Evolutionary conservation across 2,797 vertebrate genomes (phyloP).

Genomic region (Alectoris magna): DNA sequence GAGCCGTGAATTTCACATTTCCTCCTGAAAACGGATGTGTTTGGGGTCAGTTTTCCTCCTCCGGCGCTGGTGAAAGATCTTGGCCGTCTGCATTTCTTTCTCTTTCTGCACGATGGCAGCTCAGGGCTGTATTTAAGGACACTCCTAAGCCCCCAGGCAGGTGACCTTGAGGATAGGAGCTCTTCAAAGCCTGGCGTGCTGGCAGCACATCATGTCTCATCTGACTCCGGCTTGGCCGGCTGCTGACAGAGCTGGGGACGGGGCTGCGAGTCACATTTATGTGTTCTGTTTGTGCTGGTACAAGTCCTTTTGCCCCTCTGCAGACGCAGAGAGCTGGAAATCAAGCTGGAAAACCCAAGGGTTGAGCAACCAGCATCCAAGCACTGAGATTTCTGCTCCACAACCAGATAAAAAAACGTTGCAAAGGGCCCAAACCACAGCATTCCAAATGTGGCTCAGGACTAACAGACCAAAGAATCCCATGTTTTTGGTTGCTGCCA

Average conservation of each 20-base stretch:
- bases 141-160: not conserved
- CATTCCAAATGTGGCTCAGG: not conserved
- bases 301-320: not conserved
- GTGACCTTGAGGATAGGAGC: not conserved
- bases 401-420: not conserved
- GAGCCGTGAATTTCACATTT: not conserved
- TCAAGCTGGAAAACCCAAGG: not conserved
- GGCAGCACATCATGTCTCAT: not conserved
- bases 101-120: not conserved
- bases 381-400: not conserved
- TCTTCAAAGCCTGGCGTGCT: not conserved
- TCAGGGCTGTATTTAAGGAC: not conserved
- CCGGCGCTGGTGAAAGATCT: accelerated
- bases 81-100: accelerated
- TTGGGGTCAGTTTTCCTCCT: not conserved
- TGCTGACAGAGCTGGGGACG: not conserved
- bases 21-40: not conserved
- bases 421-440: not conserved
- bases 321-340: not conserved
- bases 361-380: not conserved
- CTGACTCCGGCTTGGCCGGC: not conserved
- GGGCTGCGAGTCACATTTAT: not conserved
- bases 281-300: accelerated
- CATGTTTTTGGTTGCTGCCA: not conserved
- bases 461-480: not conserved